A percentile compares a stretch with the other conserved stretches of the same genome.
phyloP scores from a whole-genome alignment of 2,113 vertebrate genomes.

The Gorsachius goisagi region DNA sequence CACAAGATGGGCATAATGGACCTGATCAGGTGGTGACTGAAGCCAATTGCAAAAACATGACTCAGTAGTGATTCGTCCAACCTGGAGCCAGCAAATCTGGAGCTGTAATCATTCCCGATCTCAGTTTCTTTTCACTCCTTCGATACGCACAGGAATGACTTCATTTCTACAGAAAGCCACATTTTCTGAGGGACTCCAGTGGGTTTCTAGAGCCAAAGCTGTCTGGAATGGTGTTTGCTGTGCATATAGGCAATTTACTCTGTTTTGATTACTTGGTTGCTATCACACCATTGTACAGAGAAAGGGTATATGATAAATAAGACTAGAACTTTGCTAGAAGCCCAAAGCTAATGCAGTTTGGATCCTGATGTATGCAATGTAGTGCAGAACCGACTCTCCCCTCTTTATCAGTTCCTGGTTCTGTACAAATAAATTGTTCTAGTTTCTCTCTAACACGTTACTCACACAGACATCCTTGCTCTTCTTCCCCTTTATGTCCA shows the following conservation, averaged over 20 bases:
- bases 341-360: not conserved
- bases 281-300: not conserved
- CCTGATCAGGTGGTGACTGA: not conserved
- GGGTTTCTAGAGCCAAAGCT: not conserved
- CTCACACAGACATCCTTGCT: not conserved
- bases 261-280: not conserved
- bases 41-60: not conserved
- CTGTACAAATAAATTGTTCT: not conserved
- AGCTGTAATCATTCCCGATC: not conserved
- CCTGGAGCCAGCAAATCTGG: not conserved
- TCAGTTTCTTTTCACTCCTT: not conserved
- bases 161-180: not conserved
- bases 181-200: not conserved
- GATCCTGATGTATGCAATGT: not conserved
- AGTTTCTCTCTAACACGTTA: not conserved
- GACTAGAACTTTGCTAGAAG: not conserved
- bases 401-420: not conserved
- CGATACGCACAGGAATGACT: not conserved
- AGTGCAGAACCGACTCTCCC: accelerated
- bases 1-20: not conserved
- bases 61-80: not conserved
- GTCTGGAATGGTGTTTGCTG: not conserved
- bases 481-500: not conserved
- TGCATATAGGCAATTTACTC: not conserved
- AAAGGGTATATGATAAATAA: not conserved